Base-by-base conservation (phyloP, 2,888 invertebrate genomes). In the Cerastis rubricosa region DNA sequence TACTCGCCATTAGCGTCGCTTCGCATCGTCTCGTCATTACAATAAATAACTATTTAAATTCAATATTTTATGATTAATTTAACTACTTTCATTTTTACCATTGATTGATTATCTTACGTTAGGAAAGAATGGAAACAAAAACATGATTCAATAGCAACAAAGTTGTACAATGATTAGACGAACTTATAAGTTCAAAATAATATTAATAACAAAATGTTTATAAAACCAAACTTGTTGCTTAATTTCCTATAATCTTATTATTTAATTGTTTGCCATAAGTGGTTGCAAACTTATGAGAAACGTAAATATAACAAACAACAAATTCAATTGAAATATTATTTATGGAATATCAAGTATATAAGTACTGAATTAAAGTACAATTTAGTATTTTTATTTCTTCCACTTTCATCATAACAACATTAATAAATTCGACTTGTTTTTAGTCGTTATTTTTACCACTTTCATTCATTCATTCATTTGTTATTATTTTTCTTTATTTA, bases 31-130 rank as follows among this genome's bases (percentile, higher is more conserved):
- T 84, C 87, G 80, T 86, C 87, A 77, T 87, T 87, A 86, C 76
- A 77, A 72, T 85, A 86, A 68, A 87, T 86, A 79, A 78, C 77
- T 88, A 88, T 91, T 88, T 91, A 89, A 91, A 89, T 91, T 91
- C 87, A 91, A 89, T 92, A 90, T 89, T 89, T 87, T 92, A 90
- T 87, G 84, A 90, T 90, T 92, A 91, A 87, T 90, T 90, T 90
- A 91, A 80, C 90, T 91, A 92, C 85, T 80, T 84, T 82, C 68
- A 79, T 89, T 83, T 72, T 87, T 65, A 80, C 88, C 87, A 88
- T 88, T 85, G 84, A 88, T 86, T 81, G 80, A 85, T 84, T 80
- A 81, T 79, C 78, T 80, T 85, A 87, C 59, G 71, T 69, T 81
- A 78, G 25, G 25, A 63, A n/a, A 74, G 74, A 29, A 69, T 78